Percentiles rank a stretch among this genome's conserved stretches.
phyloP scores from a whole-genome alignment of 2,113 vertebrate species.

The Capreolus pygargus region DNA sequence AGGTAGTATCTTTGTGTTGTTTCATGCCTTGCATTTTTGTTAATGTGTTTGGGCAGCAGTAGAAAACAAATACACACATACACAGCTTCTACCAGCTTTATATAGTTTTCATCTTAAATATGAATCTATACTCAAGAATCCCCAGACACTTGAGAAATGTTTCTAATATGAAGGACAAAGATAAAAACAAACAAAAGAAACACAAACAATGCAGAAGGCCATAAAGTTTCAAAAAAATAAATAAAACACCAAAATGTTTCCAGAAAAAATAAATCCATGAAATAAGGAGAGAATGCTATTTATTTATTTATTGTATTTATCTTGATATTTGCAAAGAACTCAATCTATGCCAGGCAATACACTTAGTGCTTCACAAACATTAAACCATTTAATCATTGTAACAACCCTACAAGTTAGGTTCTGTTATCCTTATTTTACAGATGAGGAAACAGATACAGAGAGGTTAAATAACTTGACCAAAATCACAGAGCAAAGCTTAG shows the following conservation, averaged over 20 bases:
- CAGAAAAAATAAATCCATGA: background rate
- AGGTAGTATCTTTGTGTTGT: background rate
- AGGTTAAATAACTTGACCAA: background rate
- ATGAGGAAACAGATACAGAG: background rate
- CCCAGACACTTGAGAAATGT: background rate
- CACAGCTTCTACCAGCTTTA: background rate
- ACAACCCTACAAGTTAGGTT: background rate
- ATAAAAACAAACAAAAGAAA: background rate
- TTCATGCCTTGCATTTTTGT: background rate
- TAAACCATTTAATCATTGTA: background rate
- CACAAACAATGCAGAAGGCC: background rate
- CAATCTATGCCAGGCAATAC: too few species aligned
- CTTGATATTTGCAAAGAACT: background rate
- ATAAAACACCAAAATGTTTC: background rate
- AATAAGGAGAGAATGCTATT: background rate
- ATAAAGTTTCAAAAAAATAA: background rate
- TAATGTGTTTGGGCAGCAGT: background rate
- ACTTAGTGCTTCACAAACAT: background rate
- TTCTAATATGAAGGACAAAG: background rate
- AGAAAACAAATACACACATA: background rate
- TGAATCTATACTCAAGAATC: background rate
- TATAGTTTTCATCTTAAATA: background rate
- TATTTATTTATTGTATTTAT: background rate
- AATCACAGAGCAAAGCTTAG: background rate
- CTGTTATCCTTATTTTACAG: background rate